Base-by-base conservation (phyloP, 2,797 vertebrate species). In the Phrynocephalus vlangalii region DNA sequence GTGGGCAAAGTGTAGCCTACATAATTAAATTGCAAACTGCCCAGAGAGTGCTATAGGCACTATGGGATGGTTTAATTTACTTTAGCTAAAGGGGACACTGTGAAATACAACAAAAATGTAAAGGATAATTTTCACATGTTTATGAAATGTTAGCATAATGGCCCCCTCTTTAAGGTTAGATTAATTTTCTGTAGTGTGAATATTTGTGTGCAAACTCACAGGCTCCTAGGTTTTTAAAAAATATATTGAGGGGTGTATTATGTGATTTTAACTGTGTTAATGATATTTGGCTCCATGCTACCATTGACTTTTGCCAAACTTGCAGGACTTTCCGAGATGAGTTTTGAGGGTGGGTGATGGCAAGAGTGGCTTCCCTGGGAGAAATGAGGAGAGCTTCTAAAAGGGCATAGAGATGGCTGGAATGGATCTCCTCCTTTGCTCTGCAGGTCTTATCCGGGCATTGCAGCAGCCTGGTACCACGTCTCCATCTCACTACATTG, bases 311-410 rank as follows among this genome's bases (percentile, higher is more conserved):
- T 77, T 50, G 67, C 5, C 7, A 9, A 0, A 1, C 11, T 38
- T 56, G 2, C 4, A 24, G 20, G 72, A 3, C 22, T 0, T 0
- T 6, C 1, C 1, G 0, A 52, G 71, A 82, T 20, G 38, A 5
- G 38, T 15, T 38, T 66, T 44, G 9, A 4, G 0, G 2, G 2
- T 3, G 48, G 18, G 4, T 0, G 26, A 0, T 0, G 18, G 0
- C 70, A 66, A 24, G 56, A 68, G 0, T 24, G 79, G 86, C n/a
- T 26, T 20, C 16, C 0, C 52, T 0, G 48, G 76, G 81, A 68
- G 89, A 52, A 22, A 26, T 77, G 91, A 79, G 30, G 66, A 66
- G 18, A 70, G 77, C 81, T 86, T 92, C 93, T 84, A 91, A 79
- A 48, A 10, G 15, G 44, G 24, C 10, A 48, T 8, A 67, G n/a